phyloP scores from a whole-genome alignment of 1,140 invertebrate genomes.

The Heliconius himera region DNA sequence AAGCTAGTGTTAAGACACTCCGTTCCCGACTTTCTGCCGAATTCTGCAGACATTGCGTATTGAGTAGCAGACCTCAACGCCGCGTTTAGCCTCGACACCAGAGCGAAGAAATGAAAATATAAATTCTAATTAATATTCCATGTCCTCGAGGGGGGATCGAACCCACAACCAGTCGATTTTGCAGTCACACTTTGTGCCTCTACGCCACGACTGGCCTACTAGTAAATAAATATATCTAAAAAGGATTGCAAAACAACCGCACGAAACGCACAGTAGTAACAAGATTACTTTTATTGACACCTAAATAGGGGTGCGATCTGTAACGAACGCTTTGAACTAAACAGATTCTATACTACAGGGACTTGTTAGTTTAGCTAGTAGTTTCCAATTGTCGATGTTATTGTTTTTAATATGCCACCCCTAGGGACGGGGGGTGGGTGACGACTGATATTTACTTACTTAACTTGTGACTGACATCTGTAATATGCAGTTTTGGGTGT shows the following conservation, averaged over 20 bases:
- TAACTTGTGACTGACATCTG: not conserved
- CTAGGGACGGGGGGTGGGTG: constrained; percentile 36
- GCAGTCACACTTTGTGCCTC: no score
- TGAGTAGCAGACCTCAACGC: no score
- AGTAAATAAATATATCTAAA: not conserved
- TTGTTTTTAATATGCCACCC: constrained; percentile 62
- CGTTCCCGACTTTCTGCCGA: no score
- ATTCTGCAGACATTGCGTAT: no score
- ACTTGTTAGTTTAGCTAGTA: constrained; percentile 56
- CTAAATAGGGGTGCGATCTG: not conserved
- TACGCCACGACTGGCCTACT: no score
- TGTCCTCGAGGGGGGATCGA: no score
- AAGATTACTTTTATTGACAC: constrained; percentile 11
- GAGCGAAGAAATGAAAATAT: no score
- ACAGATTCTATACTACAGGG: constrained; percentile 44
- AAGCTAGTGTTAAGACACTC: no score
- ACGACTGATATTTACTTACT: constrained; percentile 33
- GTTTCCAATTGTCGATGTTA: constrained; percentile 58
- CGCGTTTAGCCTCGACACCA: no score
- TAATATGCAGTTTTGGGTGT: not conserved
- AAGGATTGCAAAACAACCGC: not conserved
- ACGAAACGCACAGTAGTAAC: not conserved
- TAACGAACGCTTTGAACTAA: constrained; percentile 22
- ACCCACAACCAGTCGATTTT: no score
- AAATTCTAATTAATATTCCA: no score